Evolutionary conservation across 2,888 invertebrate species (phyloP), one percentile per base, ranked within the genome.

Genomic region (Silvanus unidentatus): DNA sequence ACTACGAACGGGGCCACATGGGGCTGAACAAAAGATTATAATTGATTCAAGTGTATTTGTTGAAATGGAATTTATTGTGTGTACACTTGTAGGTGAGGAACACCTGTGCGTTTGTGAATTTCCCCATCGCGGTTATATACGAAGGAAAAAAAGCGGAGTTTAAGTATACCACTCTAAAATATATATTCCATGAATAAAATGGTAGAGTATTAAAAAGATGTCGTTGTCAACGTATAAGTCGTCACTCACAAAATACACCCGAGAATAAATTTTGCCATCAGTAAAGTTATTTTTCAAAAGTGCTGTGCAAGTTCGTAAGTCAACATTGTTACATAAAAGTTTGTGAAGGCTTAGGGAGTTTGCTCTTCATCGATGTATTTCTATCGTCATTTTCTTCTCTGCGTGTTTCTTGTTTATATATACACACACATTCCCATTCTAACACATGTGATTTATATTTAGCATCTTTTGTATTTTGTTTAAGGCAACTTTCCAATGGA

Each of bases 391-490:
- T 22, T 22, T 22, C 22, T 22, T 22, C 3, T n/a, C n/a, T 22
- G 8, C 22, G 22, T 5, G 4, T 5, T 8, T 22, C 22, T 22
- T 3, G 3, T 22, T 22, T 22, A 22, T 22, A 22, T 22, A 22
- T 22, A 22, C 22, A 22, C 8, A 22, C 22, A 22, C 3, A 22
- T 5, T 22, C 4, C 3, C 8, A 22, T 8, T n/a, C n/a, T n/a
- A n/a, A 50, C 48, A 54, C 51, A 49, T 45, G 52, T 55, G 55
- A 57, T 57, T 57, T 57, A 57, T 57, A 53, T 50, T 49, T 46
- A 49, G 46, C 46, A 48, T 55, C 54, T 52, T 55, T 54, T 54
- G 48, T 53, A 51, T 44, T 53, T 22, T 54, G 45, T 57, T 57
- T 49, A 44, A 48, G 51, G 49, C 48, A 49, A 52, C 47, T 54